These are phyloP conservation scores for Erithacus rubecula DNA, from an alignment of 2,797 vertebrate species.

Conservation along the genomic window DNA sequence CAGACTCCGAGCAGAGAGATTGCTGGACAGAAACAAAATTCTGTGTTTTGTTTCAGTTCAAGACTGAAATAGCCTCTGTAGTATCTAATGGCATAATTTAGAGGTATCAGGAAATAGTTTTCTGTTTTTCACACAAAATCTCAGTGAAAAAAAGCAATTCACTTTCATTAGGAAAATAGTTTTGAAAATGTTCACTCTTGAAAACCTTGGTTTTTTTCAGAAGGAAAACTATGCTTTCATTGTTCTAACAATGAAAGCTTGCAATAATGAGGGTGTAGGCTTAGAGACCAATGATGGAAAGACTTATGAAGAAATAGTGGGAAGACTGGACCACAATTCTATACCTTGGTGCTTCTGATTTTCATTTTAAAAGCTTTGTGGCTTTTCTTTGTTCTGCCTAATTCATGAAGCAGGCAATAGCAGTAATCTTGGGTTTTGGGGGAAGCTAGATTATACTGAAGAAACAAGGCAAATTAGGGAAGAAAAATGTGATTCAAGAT, in stretches of 20 bases:
- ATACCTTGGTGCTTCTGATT: neutral
- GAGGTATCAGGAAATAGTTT: neutral
- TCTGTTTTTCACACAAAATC: neutral
- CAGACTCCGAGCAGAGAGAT: neutral
- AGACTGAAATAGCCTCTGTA: neutral
- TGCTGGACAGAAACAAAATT: neutral
- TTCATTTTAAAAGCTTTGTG: neutral
- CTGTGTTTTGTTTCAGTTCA: neutral
- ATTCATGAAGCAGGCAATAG: constrained; percentile 25
- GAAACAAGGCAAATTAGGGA: neutral
- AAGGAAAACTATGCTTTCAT: neutral
- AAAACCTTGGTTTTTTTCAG: neutral
- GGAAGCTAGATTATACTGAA: neutral
- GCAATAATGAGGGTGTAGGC: neutral
- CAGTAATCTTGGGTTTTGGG: neutral
- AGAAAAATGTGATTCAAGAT: neutral
- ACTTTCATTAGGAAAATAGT: constrained; percentile 2
- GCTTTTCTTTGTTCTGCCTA: constrained; percentile 41
- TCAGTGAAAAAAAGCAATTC: neutral
- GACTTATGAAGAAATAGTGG: neutral
- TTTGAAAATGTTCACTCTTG: neutral
- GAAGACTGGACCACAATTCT: neutral
- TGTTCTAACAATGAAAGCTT: neutral
- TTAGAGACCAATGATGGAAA: neutral
- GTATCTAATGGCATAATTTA: neutral